Evolutionary conservation across 2,113 vertebrate species (phyloP).

Genomic region (Todiramphus chloris): DNA sequence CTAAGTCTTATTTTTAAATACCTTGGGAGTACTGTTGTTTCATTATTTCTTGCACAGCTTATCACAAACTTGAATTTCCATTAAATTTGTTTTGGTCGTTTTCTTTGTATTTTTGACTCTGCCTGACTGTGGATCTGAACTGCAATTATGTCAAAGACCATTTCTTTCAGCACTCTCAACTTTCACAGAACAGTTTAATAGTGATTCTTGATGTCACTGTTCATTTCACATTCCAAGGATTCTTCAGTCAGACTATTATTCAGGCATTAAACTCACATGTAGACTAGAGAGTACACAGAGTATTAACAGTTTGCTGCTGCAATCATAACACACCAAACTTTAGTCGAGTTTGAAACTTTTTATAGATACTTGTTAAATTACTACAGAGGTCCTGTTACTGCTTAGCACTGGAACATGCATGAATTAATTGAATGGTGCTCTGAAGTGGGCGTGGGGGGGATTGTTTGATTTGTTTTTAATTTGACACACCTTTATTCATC

Average conservation of each 20-base stretch:
- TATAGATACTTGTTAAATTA: not conserved
- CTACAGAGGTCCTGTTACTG: not conserved
- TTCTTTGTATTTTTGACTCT: not conserved
- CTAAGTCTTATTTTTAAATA: not conserved
- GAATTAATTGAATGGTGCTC: not conserved
- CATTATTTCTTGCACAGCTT: not conserved
- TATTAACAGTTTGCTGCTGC: not conserved
- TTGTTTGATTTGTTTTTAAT: not conserved
- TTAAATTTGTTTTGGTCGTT: not conserved
- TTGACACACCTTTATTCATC: not conserved
- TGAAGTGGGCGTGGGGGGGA: fast-evolving
- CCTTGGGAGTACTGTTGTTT: not conserved
- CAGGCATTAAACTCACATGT: not conserved
- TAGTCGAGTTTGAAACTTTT: not conserved
- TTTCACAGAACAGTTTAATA: not conserved
- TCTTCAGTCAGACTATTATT: not conserved
- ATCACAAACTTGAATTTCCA: not conserved
- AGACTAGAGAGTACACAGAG: not conserved
- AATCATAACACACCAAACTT: not conserved
- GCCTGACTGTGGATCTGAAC: not conserved
- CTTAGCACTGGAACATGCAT: not conserved
- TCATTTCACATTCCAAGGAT: not conserved
- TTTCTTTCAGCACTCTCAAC: not conserved
- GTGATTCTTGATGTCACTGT: not conserved
- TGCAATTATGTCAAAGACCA: not conserved